Conservation (phyloP, 2,888 invertebrate genomes). For the Campoletis raptor region DNA sequence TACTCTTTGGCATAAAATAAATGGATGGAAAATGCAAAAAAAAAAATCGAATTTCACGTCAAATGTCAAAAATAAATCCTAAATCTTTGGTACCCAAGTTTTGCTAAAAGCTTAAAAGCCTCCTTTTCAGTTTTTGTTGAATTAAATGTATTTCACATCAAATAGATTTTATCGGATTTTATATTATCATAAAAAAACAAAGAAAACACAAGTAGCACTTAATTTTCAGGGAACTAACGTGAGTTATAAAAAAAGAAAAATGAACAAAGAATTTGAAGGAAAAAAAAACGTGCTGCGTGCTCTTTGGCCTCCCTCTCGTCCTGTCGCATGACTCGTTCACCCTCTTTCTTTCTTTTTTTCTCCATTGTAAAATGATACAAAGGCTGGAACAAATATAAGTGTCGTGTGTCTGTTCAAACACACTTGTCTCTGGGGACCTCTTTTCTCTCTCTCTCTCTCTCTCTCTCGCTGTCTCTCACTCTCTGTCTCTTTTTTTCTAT, state of each 20-base stretch:
- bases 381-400: conserved; percentile 80
- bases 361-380: conserved; percentile 82
- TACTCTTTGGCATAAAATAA: no score
- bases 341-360: not conserved
- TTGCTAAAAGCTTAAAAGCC: not conserved
- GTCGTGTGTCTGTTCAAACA: conserved; percentile 84
- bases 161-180: not conserved
- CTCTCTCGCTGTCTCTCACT: conserved; percentile 28
- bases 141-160: not conserved
- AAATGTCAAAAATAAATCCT: not conserved
- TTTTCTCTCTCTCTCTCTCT: conserved; percentile 54
- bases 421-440: conserved; percentile 76
- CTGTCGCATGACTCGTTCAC: conserved; percentile 38
- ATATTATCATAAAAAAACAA: not conserved
- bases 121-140: not conserved
- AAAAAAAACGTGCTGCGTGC: conserved; percentile 8
- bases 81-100: conserved; percentile 1
- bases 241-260: not conserved
- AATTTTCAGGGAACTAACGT: not conserved
- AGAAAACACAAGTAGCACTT: not conserved
- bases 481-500: conserved; percentile 22
- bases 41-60: no score
- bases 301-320: conserved; percentile 41
- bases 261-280: conserved; percentile 31
- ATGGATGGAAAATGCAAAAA: no score